Evolutionary conservation across 1,140 invertebrate genomes (phyloP).

Genomic region (Drosophila pseudoananassae): DNA sequence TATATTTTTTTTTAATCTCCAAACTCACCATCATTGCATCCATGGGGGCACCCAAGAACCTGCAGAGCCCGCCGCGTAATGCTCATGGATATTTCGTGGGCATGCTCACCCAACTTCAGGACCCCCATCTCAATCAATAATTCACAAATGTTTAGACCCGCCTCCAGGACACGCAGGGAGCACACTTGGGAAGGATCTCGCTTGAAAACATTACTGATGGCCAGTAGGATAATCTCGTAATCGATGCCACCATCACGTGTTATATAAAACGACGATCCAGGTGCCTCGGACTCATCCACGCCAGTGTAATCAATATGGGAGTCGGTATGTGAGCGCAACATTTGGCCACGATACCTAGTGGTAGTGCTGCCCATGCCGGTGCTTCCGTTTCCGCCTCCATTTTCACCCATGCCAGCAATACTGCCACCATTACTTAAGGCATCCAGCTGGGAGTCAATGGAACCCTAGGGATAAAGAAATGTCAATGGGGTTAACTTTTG

Average conservation of each 20-base stretch:
- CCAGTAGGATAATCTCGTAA: conserved; percentile 94
- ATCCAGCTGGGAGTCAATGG: conserved; percentile 92
- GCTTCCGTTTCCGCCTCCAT: conserved; percentile 69
- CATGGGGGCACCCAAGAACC: conserved; percentile 96
- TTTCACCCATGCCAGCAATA: conserved; percentile 61
- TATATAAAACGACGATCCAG: conserved; percentile 96
- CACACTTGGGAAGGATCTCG: conserved; percentile 88
- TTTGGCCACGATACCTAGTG: conserved; percentile 77
- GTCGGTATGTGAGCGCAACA: conserved; percentile 96
- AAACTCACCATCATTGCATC: conserved; percentile 86
- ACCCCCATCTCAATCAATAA: conserved; percentile 95
- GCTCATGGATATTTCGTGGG: conserved; percentile 85
- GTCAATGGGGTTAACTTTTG: not conserved
- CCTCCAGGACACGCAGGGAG: conserved; percentile 94
- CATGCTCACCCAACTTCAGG: conserved; percentile 86
- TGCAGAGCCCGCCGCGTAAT: conserved; percentile 89
- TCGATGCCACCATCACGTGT: conserved; percentile 97
- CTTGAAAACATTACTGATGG: conserved; percentile 93
- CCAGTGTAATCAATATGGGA: conserved; percentile 95
- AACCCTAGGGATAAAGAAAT: conserved; percentile 85
- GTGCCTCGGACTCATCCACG: conserved; percentile 92
- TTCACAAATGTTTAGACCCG: conserved; percentile 94
- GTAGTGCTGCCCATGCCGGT: conserved; percentile 56
- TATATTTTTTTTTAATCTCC: not conserved
- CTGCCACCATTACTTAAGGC: conserved; percentile 87